phyloP scores from a whole-genome alignment of 2,113 vertebrate species.

The Sitta europaea region DNA sequence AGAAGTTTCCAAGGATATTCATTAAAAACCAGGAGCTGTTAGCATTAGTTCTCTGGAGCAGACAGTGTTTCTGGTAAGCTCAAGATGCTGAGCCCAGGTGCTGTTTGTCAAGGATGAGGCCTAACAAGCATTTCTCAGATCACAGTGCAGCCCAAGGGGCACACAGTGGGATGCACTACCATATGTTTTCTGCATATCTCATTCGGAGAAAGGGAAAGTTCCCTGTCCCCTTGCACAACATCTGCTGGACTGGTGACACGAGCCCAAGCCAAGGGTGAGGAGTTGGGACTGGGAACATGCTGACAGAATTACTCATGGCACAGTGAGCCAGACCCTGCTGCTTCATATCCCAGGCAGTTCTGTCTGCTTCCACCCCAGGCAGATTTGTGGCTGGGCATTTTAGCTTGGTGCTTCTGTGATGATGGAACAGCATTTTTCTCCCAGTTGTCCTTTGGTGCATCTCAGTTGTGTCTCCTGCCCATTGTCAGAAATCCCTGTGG shows the following conservation, averaged over 20 bases:
- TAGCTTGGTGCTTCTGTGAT: neutral
- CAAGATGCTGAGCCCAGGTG: neutral
- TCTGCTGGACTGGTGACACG: neutral
- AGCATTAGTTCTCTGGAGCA: neutral
- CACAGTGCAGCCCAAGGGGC: rapidly evolving
- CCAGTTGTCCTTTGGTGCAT: neutral
- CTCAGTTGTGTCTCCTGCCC: rapidly evolving
- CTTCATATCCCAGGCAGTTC: neutral
- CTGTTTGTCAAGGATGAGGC: neutral
- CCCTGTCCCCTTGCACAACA: neutral
- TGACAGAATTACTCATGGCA: neutral
- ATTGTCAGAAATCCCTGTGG: neutral
- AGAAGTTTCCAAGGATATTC: neutral
- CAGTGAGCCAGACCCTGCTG: neutral
- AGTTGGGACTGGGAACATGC: neutral
- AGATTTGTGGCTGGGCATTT: neutral
- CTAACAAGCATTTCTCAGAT: neutral
- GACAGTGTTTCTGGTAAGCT: neutral
- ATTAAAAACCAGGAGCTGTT: neutral
- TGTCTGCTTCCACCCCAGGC: neutral
- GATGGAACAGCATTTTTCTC: neutral
- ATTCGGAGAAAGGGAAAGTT: neutral
- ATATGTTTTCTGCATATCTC: neutral
- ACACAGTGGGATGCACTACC: neutral
- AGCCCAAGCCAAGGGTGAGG: neutral